phyloP scores from a whole-genome alignment of 2,888 invertebrate genomes.

The Drosophila monieri region DNA sequence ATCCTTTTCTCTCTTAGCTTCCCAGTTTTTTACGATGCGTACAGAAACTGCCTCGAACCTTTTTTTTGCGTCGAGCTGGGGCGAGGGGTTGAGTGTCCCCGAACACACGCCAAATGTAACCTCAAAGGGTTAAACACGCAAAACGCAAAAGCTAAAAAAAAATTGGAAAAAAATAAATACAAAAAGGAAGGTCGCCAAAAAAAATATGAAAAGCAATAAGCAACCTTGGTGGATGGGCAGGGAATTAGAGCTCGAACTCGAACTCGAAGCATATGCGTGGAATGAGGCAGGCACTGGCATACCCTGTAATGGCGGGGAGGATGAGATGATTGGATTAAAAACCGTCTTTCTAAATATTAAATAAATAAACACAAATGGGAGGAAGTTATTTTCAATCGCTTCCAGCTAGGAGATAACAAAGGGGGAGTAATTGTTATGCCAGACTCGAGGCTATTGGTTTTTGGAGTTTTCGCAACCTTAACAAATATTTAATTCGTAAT shows the following conservation, averaged over 20 bases:
- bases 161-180: conserved; percentile 49
- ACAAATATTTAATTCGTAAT: conserved; percentile 1
- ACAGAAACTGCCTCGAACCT: conserved; percentile 70
- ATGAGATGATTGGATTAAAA: conserved; percentile 2
- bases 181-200: conserved; percentile 42
- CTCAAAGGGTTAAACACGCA: conserved; percentile 81
- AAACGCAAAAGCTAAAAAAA: conserved; percentile 77
- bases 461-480: background rate
- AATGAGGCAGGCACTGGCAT: conserved; percentile 3
- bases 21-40: conserved; percentile 61
- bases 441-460: conserved; percentile 2
- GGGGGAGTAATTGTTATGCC: background rate
- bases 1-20: conserved; percentile 76
- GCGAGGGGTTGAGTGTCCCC: conserved; percentile 43
- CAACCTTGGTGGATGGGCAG: conserved; percentile 38
- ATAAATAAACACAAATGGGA: conserved; percentile 8
- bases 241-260: conserved; percentile 33
- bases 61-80: conserved; percentile 31
- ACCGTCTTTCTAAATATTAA: conserved; percentile 7
- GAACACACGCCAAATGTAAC: conserved; percentile 80
- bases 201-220: conserved; percentile 77
- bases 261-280: conserved; percentile 22
- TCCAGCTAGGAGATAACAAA: background rate
- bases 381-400: background rate
- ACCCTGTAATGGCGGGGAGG: conserved; percentile 2